Evolutionary conservation across 1,140 invertebrate species (phyloP), one percentile per base, ranked within the genome.

Genomic region (Drosophila takahashii): DNA sequence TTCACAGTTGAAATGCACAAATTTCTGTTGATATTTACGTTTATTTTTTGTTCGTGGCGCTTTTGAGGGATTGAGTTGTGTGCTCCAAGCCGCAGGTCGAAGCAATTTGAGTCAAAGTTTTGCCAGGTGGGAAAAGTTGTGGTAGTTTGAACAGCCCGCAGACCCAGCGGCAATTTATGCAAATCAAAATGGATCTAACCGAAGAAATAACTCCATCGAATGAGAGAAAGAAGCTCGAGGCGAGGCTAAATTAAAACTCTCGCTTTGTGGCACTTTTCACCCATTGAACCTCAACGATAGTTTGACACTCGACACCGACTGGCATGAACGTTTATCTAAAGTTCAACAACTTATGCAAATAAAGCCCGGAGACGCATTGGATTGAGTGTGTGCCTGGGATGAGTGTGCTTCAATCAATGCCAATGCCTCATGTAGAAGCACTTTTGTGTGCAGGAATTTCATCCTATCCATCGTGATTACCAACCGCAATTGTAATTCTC

Each of bases 341-440:
- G 83, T 86, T 86, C 83, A 86, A 86, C 83, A 86, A 87, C 83
- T 87, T 87, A 83, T 87, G 83, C 79, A 86, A 89, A 87, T 70
- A 70, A 34, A 48, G 64, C 66, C 65, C 65, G 65, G 47, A 77
- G 54, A 66, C 56, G 51, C 29, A 51, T 47, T 29, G 67, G 52
- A 57, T 64, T 62, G 53, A 60, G 62, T 67, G 64, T 57, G 57
- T 50, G 73, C 66, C 47, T 74, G 42, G 36, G 15, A 60, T 70
- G 78, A 78, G 78, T 71, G 66, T 75, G 62, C 83, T 79, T 87
- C 84, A 86, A 86, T 86, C 83, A 86, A 81, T 75, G 60, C 73
- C 47, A 58, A 67, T 76, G 73, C 18, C 48, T 51, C 18, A 36
- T 50, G 29, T 81, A 52, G 45, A 52, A 62, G 52, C 54, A 50